Base-by-base conservation (phyloP, 1,140 invertebrate species). In the Solenopsis fugax region DNA sequence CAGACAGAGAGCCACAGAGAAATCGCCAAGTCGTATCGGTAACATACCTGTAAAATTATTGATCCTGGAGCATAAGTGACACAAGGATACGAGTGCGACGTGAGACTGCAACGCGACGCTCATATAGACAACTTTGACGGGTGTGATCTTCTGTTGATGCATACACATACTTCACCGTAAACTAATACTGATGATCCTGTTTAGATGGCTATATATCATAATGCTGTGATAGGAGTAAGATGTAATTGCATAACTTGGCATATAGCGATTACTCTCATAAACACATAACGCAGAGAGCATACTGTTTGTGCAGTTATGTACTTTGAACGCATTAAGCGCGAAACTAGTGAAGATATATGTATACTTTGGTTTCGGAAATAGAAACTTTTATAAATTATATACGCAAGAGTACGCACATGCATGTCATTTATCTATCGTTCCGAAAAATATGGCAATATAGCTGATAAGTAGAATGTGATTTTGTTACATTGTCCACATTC, bases 11-110 rank as follows among this genome's bases (percentile, higher is more conserved):
- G 9, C 41, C 24, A 48, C 18, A 13, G 9, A 60, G 16, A 24
- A 75, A 75, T 60, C 54, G 54, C 41, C 13, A 37, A 73, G 67
- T 73, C 10, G 4, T 54, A 58, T 82, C 52, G 34, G 67, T 16
- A 71, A n/a, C 37, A 4, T 82, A 24, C 13, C 54, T 84, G 73
- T 73, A 84, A 84, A 84, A 84, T 60, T 84, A 84, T 84, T 75
- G 80, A 84, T 84, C 80, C 41, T 75, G 69, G 5, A 50, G 24
- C 18, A 62, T 50, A 75, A 73, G 69, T 84, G 80, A 75, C 24
- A 84, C 69, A 75, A 73, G 80, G 37, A 73, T 72, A 80, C 62
- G 16, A 81, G 4, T 41, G 37, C 65, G 50, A 56, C 37, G 41
- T 72, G 54, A 73, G 29, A 75, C 67, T 82, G 67, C 67, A 60